A percentile compares a stretch with the other conserved stretches of the same genome.
These are phyloP conservation scores for Lepidurus couesii DNA, from an alignment of 1,140 invertebrate species.

Conservation along the genomic window DNA sequence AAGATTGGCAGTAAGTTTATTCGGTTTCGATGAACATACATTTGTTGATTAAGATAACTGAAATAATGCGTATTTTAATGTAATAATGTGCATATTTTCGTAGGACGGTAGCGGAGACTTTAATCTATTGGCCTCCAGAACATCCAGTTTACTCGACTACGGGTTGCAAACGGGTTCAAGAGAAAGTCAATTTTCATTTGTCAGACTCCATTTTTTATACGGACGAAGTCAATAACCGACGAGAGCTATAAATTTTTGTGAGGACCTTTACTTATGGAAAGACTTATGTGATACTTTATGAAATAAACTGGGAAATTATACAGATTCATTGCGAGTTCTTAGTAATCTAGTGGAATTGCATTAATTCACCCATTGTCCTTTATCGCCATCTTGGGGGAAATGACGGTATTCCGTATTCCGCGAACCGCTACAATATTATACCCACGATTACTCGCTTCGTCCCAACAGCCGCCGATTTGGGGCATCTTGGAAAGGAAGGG, in stretches of 20 bases:
- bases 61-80: constrained; percentile 29
- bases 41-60: constrained; percentile 22
- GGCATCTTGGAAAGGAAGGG: no score
- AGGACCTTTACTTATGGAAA: no score
- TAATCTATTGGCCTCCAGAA: constrained; percentile 48
- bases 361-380: no score
- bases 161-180: constrained; percentile 51
- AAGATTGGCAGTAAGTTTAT: constrained; percentile 18
- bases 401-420: no score
- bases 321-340: no score
- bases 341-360: no score
- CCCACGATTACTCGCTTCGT: no score
- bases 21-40: neutral
- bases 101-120: constrained; percentile 41
- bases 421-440: no score
- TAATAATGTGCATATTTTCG: constrained; percentile 35
- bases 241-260: neutral
- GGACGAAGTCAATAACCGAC: neutral
- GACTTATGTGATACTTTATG: no score
- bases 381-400: no score
- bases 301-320: no score
- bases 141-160: constrained; percentile 48
- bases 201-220: constrained; percentile 10
- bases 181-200: constrained; percentile 43
- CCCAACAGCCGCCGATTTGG: no score